Percentiles rank a stretch among this genome's conserved stretches.
Evolutionary conservation across 2,113 vertebrate genomes (phyloP).

Genomic region (Lates calcarifer): DNA sequence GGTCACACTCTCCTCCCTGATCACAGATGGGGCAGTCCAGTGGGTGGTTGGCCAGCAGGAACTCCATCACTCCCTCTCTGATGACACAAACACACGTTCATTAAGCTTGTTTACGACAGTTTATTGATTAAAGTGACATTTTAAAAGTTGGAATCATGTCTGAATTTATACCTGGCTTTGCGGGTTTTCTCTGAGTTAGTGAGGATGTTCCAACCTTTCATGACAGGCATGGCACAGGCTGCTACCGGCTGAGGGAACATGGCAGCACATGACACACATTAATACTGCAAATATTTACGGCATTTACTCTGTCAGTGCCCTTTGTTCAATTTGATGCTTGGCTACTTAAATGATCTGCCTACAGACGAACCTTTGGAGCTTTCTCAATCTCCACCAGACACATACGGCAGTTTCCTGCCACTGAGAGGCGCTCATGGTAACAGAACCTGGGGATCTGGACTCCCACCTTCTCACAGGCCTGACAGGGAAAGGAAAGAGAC

Average conservation of each 20-base stretch:
- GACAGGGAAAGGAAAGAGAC: not conserved
- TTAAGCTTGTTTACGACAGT: not conserved
- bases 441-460: slow-evolving; percentile 98
- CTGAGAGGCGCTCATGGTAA: slow-evolving; percentile 97
- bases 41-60: slow-evolving; percentile 96
- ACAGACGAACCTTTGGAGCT: slow-evolving; percentile 89
- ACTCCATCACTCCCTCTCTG: slow-evolving; percentile 99
- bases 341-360: not conserved
- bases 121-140: not conserved
- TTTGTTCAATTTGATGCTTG: not conserved
- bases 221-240: slow-evolving; percentile 99
- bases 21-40: slow-evolving; percentile 99
- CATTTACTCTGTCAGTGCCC: not conserved
- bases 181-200: slow-evolving; percentile 97
- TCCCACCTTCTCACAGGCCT: slow-evolving; percentile 97
- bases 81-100: slow-evolving; percentile 11
- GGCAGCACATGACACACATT: not conserved
- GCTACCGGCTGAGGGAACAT: slow-evolving; percentile 89
- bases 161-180: slow-evolving; percentile 91
- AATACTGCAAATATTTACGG: not conserved
- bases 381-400: slow-evolving; percentile 99
- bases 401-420: slow-evolving; percentile 99
- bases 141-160: not conserved
- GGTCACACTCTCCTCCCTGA: slow-evolving; percentile 98
- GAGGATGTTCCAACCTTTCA: slow-evolving; percentile 99